Evolutionary conservation across 2,888 invertebrate genomes (phyloP), one percentile per base, ranked within the genome.

Genomic region (Mactromeris polynyma): DNA sequence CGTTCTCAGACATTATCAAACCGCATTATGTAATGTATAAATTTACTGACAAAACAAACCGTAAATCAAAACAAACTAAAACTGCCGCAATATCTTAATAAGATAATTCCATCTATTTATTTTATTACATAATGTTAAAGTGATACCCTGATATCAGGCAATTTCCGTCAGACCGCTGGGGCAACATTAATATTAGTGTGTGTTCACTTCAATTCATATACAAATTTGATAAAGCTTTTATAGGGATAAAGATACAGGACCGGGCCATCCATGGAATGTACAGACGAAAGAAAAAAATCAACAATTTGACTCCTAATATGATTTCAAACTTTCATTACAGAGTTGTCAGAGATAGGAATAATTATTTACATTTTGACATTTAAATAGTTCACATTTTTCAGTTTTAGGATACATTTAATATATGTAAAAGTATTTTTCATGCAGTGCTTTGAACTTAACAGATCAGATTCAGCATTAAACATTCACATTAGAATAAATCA

Each of bases 51-150:
- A 33, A 69, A 73, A 73, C 33, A 73, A 73, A 33, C 73, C 2
- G 36, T 33, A 33, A 73, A 73, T 21, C 31, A 73, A 73, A 73
- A 17, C 73, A 73, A 73, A 73, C 31, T 11, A 33, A 33, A 73
- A 14, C 33, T 17, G 19, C 33, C 7, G 17, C 83, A 19, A 31
- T 73, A 83, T 83, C 83, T 73, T 42, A 83, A 83, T 42, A 42
- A 46, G 83, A 64, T 73, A 83, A 83, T 83, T 83, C 64, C 33
- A 33, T 58, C 83, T 73, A 73, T 83, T 73, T 33, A 82, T 38
- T 58, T 58, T 64, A 82, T 82, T 82, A 46, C 82, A 83, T 83
- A 73, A 83, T 83, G 83, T 69, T 83, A 26, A 31, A 69, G 42
- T 69, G 69, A 83, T 73, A 83, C 69, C 36, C 38, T 36, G n/a